These are phyloP conservation scores for Serranus cabrilla DNA, from an alignment of 2,797 vertebrate species.

Conservation along the genomic window DNA sequence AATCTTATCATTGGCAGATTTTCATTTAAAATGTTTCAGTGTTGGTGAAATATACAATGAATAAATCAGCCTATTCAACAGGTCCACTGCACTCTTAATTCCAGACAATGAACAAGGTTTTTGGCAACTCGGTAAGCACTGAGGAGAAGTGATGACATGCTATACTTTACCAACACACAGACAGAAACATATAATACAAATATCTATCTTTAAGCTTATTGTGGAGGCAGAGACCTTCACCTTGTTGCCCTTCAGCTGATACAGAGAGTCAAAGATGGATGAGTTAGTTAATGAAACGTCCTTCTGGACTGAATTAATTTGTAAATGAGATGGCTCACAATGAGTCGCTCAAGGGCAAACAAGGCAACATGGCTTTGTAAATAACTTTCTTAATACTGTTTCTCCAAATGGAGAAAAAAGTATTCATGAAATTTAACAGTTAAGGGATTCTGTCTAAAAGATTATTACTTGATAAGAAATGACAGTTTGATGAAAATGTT, in stretches of 20 bases:
- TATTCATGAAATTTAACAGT: neutral
- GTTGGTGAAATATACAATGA: neutral
- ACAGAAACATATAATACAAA: neutral
- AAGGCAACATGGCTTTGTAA: neutral
- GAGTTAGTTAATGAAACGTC: constrained; percentile 29
- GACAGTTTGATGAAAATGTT: too few species aligned
- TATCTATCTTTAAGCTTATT: neutral
- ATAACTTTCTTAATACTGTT: neutral
- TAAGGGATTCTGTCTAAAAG: too few species aligned
- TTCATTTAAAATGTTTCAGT: constrained; percentile 1
- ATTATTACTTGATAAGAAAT: too few species aligned
- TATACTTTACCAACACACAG: neutral
- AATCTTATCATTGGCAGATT: neutral
- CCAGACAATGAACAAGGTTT: neutral
- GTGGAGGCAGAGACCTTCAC: constrained; percentile 5
- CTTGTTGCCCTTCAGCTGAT: neutral
- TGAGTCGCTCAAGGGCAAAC: constrained; percentile 19
- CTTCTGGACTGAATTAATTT: constrained; percentile 20
- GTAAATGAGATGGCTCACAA: neutral
- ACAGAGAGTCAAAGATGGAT: neutral
- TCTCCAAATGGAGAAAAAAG: neutral
- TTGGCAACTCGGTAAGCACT: neutral
- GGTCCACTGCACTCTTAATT: neutral
- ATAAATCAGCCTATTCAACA: neutral
- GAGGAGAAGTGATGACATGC: neutral